Percentiles rank a stretch among this genome's conserved stretches.
These are phyloP conservation scores for Labrus mixtus DNA, from an alignment of 2,113 vertebrate species.

Conservation along the genomic window DNA sequence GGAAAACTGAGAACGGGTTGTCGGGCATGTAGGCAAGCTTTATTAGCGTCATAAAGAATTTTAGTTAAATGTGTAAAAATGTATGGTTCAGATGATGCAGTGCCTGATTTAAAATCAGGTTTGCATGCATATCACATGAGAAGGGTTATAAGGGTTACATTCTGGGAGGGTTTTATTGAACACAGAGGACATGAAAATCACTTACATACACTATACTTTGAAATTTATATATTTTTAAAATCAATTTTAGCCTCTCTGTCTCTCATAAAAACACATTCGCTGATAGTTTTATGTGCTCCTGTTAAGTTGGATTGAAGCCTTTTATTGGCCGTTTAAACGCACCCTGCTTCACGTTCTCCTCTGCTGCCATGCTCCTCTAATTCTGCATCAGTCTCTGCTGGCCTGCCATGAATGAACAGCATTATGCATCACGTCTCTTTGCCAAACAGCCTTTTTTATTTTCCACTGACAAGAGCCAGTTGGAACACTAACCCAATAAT, in stretches of 20 bases:
- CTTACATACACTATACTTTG: background rate
- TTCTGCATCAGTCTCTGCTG: slow-evolving; percentile 32
- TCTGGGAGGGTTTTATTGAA: background rate
- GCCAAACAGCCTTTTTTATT: slow-evolving; percentile 54
- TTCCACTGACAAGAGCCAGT: slow-evolving; percentile 44
- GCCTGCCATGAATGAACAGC: slow-evolving; percentile 19
- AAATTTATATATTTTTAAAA: slow-evolving; percentile 14
- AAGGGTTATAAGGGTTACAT: background rate
- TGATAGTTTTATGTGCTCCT: slow-evolving; percentile 25
- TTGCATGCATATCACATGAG: background rate
- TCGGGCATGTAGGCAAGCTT: background rate
- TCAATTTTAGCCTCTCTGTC: slow-evolving; percentile 1
- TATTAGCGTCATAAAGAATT: no score
- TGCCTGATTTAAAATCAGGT: background rate
- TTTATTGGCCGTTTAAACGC: slow-evolving; percentile 33
- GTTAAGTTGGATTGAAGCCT: slow-evolving; percentile 38
- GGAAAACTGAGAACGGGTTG: background rate
- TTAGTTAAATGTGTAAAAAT: no score
- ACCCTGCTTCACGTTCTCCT: slow-evolving; percentile 11
- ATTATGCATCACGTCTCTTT: slow-evolving; percentile 37
- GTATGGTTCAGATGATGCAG: no score
- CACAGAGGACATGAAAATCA: background rate
- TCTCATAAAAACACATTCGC: slow-evolving; percentile 11
- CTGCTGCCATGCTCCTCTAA: slow-evolving; percentile 1
- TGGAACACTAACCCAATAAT: slow-evolving; percentile 35